Evolutionary conservation across 2,888 invertebrate species (phyloP), one percentile per base, ranked within the genome.

Genomic region (Hyles lineata): DNA sequence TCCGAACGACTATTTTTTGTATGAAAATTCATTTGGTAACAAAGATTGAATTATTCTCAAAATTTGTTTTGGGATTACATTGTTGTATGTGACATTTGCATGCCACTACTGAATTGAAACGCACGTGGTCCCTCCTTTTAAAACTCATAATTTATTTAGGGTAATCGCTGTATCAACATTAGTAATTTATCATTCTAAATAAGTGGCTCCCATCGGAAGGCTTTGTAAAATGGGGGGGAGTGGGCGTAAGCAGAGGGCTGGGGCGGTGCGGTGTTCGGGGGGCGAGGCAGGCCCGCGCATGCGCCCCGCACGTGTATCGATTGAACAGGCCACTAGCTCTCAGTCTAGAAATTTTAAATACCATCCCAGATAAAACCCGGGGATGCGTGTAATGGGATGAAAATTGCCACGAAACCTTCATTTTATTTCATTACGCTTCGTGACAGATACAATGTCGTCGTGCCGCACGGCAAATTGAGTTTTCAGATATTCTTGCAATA

Each of bases 141-240:
- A 70, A 61, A 72, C 71, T 23, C 58, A 80, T 77, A 52, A 76
- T 72, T 75, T 71, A 75, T 75, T 74, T 62, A 76, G 35, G 19
- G 70, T 74, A 73, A 75, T 76, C 70, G 71, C 60, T 71, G 67
- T 74, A 74, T 74, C 59, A 76, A 76, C 72, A 78, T 74, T 76
- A 74, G 73, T 73, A 76, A 79, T 81, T 79, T 78, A 76, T 78
- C 77, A 77, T 76, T 67, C 43, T 67, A 67, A 67, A 67, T 67
- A 67, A 67, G 67, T 67, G 50, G 43, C 67, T 67, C 43, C 15
- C 21, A 25, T 67, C 67, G 23, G 15, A 50, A 67, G 67, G 67
- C 67, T 67, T 67, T 67, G 50, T 67, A 67, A 50, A 17, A 11
- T 11, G n/a, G 5, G 29, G 11, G 11, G 32, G 8, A 23, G 50